Evolutionary conservation across 1,140 invertebrate species (phyloP), one percentile per base, ranked within the genome.

Genomic region (Drosophila mayri): DNA sequence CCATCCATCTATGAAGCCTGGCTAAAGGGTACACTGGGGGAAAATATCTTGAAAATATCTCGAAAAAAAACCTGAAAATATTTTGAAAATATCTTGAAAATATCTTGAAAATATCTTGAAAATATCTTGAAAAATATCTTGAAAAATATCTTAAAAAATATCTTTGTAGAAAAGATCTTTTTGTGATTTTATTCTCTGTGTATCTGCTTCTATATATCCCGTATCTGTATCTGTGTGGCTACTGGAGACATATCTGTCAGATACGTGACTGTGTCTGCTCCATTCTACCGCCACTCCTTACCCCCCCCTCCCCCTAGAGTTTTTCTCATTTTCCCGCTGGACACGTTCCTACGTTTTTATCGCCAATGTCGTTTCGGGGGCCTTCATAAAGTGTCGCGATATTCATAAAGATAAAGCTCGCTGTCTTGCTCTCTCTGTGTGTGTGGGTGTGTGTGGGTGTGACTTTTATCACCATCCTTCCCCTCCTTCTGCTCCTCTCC

Each of bases 381-480:
- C 78, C 70, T 72, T 81, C 79, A 67, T 81, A 81, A 81, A 81
- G 79, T 81, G 79, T 81, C 74, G 67, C 59, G 79, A 81, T 81
- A 81, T 81, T 81, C 79, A 81, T 81, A 77, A 81, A 81, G 79
- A 81, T 81, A 81, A 79, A 76, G 58, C 59, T 55, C 25, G 72
- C 30, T 50, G 62, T 70, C 67, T 68, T 22, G 12, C 18, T 40
- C 25, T 47, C 22, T 50, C 9, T 32, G 10, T 64, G 10, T 40
- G 25, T 10, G 22, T 28, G 38, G 20, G 40, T 22, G 47, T 50
- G 61, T 49, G 11, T 11, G 46, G 16, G 58, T 61, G 57, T 72
- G 61, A 81, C 59, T 76, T 76, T 80, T 66, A 81, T 81, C 62
- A 59, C 76, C 55, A 11, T 14, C 22, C 43, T 18, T 4, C 47